These are phyloP conservation scores for Phalacrocorax carbo DNA, from an alignment of 2,113 vertebrate species.

Conservation along the genomic window DNA sequence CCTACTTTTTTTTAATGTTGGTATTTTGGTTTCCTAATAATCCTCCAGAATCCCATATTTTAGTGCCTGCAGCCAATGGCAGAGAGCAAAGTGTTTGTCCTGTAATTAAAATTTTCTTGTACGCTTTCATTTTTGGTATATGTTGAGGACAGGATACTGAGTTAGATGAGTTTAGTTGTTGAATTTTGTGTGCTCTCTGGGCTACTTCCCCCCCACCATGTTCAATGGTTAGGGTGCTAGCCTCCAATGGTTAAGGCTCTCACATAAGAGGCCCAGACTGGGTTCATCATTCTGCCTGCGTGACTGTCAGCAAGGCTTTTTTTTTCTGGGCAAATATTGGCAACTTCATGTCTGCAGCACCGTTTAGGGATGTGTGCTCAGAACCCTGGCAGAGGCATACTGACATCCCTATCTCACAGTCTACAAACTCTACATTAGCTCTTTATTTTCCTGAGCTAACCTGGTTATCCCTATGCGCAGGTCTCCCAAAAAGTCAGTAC, in stretches of 20 bases:
- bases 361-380: not conserved
- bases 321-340: not conserved
- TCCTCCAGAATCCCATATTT: not conserved
- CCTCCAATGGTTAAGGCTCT: not conserved
- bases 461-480: not conserved
- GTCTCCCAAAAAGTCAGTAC: not conserved
- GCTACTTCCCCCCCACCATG: fast-evolving
- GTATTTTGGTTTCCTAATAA: not conserved
- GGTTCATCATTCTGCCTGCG: not conserved
- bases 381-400: not conserved
- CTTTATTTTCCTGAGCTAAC: not conserved
- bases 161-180: not conserved
- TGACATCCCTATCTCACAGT: not conserved
- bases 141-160: not conserved
- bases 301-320: not conserved
- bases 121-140: not conserved
- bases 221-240: not conserved
- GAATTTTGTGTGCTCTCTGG: not conserved
- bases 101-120: not conserved
- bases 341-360: not conserved
- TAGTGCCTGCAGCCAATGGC: not conserved
- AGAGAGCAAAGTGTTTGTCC: not conserved
- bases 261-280: too few species aligned
- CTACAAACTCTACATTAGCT: not conserved
- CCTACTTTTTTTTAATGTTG: not conserved